These are phyloP conservation scores for Triops cancriformis DNA, from an alignment of 1,140 invertebrate genomes.

Conservation along the genomic window DNA sequence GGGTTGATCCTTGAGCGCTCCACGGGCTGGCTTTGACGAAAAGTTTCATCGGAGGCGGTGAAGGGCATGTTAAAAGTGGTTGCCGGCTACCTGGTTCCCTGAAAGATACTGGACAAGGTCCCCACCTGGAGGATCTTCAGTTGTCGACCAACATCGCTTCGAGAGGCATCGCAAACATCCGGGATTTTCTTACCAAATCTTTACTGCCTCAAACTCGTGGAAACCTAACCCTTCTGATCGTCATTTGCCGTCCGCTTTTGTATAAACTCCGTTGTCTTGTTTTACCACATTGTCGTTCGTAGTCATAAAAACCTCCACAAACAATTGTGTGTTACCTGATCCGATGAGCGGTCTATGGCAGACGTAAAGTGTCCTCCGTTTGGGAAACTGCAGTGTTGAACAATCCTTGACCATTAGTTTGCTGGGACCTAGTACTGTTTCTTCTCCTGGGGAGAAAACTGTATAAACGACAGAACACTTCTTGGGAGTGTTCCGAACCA, in stretches of 20 bases:
- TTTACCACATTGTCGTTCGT: background rate
- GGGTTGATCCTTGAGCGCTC: background rate
- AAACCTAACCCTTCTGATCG: background rate
- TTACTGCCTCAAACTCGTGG: background rate
- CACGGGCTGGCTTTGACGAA: background rate
- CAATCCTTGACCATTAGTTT: background rate
- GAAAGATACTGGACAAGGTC: background rate
- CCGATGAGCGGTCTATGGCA: background rate
- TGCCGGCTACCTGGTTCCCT: background rate
- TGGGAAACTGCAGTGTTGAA: background rate
- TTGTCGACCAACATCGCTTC: slow-evolving; percentile 5
- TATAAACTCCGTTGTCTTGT: too few species aligned
- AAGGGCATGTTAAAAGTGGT: slow-evolving; percentile 9
- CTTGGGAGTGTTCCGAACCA: background rate
- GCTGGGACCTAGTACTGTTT: too few species aligned
- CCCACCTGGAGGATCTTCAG: slow-evolving; percentile 12
- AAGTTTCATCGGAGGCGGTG: slow-evolving; percentile 5
- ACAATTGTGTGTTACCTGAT: background rate
- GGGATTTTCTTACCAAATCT: background rate
- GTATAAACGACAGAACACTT: too few species aligned
- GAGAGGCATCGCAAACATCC: slow-evolving; percentile 9
- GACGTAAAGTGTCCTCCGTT: background rate
- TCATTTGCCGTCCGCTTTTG: background rate
- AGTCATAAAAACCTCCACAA: background rate
- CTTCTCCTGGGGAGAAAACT: too few species aligned